phyloP scores from a whole-genome alignment of 2,113 vertebrate genomes.

The Rhodinocichla rosea region DNA sequence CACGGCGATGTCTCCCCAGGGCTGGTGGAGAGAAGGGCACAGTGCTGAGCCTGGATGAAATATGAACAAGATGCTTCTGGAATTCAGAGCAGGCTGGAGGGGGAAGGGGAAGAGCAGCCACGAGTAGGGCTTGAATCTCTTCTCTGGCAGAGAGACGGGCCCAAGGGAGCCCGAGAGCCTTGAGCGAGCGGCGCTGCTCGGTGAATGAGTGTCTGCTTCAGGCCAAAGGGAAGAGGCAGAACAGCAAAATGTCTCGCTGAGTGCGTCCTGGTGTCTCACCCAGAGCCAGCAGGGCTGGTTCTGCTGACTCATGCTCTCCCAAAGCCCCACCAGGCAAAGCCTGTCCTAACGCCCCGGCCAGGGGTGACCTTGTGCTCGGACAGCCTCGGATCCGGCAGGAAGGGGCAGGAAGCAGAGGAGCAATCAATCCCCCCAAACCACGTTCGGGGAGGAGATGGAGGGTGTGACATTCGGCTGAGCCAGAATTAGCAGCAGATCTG shows the following conservation, averaged over 20 bases:
- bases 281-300: not conserved
- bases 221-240: not conserved
- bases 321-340: not conserved
- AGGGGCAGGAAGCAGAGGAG: not conserved
- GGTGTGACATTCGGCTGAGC: conserved; percentile 43
- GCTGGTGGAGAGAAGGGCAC: not conserved
- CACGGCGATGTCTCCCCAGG: not conserved
- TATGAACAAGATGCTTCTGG: not conserved
- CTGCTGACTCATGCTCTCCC: conserved; percentile 43
- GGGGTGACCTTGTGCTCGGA: conserved; percentile 62
- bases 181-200: not conserved
- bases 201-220: not conserved
- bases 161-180: not conserved
- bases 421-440: conserved; percentile 57
- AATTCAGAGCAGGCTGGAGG: conserved; percentile 18
- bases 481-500: conserved; percentile 66
- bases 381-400: not conserved
- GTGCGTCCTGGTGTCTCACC: not conserved
- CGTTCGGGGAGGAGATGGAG: not conserved
- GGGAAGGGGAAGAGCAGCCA: conserved; percentile 26
- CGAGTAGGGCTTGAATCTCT: not conserved
- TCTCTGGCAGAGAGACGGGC: not conserved
- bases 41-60: not conserved
- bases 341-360: not conserved
- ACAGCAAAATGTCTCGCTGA: not conserved